These are phyloP conservation scores for Ctenosaura bakeri DNA, from an alignment of 2,797 vertebrate genomes.

Conservation along the genomic window DNA sequence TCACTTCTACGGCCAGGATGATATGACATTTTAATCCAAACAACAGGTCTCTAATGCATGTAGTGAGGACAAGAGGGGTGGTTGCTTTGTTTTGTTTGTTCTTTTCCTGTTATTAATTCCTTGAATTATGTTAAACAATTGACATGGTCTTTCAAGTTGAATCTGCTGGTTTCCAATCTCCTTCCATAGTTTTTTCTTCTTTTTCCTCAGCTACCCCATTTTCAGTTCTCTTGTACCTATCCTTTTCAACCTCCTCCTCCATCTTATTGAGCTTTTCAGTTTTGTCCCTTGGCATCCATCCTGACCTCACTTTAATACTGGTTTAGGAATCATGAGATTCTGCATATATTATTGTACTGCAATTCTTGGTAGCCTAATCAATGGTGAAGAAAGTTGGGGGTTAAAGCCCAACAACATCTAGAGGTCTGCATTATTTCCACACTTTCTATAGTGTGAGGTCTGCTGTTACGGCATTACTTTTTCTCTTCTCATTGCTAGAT, in stretches of 20 bases:
- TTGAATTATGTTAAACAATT: neutral
- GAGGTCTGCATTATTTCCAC: no score
- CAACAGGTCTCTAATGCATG: neutral
- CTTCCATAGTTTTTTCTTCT: no score
- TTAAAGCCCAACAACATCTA: no score
- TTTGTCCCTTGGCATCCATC: neutral
- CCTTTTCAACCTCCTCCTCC: neutral
- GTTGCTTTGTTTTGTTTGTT: no score
- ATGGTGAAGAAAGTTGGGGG: no score
- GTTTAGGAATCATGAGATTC: no score
- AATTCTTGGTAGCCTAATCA: no score
- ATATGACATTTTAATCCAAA: neutral
- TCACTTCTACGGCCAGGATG: neutral
- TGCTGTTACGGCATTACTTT: neutral
- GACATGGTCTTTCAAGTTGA: neutral
- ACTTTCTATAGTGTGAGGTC: no score
- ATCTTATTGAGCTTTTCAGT: neutral
- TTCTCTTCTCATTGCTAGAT: no score
- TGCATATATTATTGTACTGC: no score
- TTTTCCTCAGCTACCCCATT: neutral
- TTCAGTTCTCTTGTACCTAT: neutral
- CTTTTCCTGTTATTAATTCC: neutral
- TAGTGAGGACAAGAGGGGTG: neutral
- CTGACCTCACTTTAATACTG: neutral
- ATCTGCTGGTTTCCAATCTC: neutral